Conservation (phyloP, 1,140 invertebrate species). For the Rhopalosiphum maidis region DNA sequence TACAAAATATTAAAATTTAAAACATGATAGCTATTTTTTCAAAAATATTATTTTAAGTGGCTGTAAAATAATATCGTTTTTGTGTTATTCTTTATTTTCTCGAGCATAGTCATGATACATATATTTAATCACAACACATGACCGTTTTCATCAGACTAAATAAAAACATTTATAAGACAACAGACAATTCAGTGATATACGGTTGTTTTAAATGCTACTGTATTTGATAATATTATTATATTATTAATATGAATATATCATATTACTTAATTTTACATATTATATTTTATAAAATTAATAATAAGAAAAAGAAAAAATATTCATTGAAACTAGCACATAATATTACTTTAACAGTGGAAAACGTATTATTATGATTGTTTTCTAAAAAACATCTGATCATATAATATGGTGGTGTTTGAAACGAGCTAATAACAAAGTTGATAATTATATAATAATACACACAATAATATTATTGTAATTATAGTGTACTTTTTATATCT, state of each 20-base stretch:
- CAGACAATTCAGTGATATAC: too few species aligned
- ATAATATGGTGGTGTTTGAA: too few species aligned
- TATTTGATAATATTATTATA: not conserved
- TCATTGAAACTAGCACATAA: too few species aligned
- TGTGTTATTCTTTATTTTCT: not conserved
- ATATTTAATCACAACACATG: not conserved
- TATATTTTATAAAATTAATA: too few species aligned
- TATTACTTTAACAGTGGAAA: too few species aligned
- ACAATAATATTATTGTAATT: not conserved
- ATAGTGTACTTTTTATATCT: not conserved
- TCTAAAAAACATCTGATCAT: too few species aligned
- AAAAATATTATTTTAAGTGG: not conserved
- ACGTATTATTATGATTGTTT: too few species aligned
- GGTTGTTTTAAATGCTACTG: too few species aligned
- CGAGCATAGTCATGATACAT: not conserved
- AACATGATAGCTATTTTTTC: not conserved
- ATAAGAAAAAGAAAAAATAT: too few species aligned
- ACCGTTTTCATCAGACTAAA: not conserved
- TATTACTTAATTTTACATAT: not conserved
- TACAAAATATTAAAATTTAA: not conserved
- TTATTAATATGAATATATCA: too few species aligned
- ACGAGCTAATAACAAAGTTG: too few species aligned
- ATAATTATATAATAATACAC: too few species aligned
- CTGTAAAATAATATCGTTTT: not conserved
- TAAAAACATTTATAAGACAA: not conserved